Conservation (phyloP, 2,113 vertebrate genomes). For the Argyrosomus japonicus region DNA sequence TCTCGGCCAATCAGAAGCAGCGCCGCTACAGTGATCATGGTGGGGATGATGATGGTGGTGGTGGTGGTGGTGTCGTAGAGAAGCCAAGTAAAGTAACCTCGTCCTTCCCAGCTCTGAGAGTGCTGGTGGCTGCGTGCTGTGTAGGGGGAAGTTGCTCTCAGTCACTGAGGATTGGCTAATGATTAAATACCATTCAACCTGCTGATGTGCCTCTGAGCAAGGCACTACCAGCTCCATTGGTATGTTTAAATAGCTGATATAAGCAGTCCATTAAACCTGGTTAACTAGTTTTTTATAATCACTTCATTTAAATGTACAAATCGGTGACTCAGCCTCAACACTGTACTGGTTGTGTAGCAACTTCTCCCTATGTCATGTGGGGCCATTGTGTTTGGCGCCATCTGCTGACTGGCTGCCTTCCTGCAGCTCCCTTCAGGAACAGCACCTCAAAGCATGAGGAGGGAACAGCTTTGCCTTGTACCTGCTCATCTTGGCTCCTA, state of each 20-base stretch:
- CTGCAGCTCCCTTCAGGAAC: constrained; percentile 66
- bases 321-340: constrained; percentile 57
- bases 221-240: background rate
- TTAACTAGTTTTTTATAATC: background rate
- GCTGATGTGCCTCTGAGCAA: constrained; percentile 19
- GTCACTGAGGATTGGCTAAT: constrained; percentile 38
- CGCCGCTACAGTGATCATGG: constrained; percentile 98
- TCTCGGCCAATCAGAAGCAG: constrained; percentile 98
- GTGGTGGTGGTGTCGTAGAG: constrained; percentile 82
- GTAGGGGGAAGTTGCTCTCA: constrained; percentile 72
- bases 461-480: constrained; percentile 71
- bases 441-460: constrained; percentile 73
- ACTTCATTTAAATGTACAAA: constrained; percentile 15
- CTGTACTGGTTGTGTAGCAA: constrained; percentile 60
- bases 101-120: constrained; percentile 76
- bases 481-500: constrained; percentile 60
- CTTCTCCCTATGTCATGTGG: constrained; percentile 70
- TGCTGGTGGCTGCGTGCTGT: constrained; percentile 74
- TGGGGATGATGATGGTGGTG: constrained; percentile 83
- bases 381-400: constrained; percentile 70
- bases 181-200: background rate
- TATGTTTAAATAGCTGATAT: background rate
- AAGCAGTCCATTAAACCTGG: background rate
- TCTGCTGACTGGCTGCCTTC: constrained; percentile 73
- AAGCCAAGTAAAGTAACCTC: constrained; percentile 81